These are phyloP conservation scores for Picus viridis DNA, from an alignment of 2,797 vertebrate species.

Conservation along the genomic window DNA sequence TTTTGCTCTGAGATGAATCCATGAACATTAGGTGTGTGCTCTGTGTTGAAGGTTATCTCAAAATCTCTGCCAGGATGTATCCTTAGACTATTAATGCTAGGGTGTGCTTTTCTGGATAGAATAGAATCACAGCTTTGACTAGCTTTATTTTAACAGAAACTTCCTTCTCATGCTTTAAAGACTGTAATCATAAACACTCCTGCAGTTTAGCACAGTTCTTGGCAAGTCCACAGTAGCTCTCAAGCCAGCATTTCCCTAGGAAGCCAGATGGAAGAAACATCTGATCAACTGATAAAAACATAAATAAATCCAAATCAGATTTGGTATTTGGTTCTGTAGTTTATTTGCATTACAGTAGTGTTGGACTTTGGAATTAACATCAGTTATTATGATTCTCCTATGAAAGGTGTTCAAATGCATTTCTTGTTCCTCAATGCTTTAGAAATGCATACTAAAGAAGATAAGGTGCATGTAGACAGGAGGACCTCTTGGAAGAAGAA, in stretches of 20 bases:
- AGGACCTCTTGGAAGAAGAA: not conserved
- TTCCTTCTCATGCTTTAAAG: not conserved
- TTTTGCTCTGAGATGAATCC: not conserved
- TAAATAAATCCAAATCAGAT: not conserved
- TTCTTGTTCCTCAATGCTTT: not conserved
- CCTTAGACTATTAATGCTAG: not conserved
- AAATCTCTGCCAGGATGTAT: not conserved
- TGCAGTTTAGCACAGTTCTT: slow-evolving; percentile 30
- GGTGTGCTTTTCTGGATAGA: not conserved
- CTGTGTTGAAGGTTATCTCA: not conserved
- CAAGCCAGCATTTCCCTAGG: not conserved
- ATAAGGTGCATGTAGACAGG: not conserved
- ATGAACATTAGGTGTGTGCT: not conserved
- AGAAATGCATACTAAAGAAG: not conserved
- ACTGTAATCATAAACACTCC: not conserved
- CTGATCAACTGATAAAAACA: not conserved
- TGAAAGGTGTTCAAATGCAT: not conserved
- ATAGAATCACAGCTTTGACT: not conserved
- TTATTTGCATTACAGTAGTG: not conserved
- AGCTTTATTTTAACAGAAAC: not conserved
- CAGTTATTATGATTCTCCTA: not conserved
- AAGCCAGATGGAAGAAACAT: not conserved
- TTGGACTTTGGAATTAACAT: not conserved
- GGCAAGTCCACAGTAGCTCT: slow-evolving; percentile 23
- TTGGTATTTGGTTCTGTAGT: not conserved